Percentiles rank a stretch among this genome's conserved stretches.
These are phyloP conservation scores for Myrmecobius fasciatus DNA, from an alignment of 2,113 vertebrate species.

Conservation along the genomic window DNA sequence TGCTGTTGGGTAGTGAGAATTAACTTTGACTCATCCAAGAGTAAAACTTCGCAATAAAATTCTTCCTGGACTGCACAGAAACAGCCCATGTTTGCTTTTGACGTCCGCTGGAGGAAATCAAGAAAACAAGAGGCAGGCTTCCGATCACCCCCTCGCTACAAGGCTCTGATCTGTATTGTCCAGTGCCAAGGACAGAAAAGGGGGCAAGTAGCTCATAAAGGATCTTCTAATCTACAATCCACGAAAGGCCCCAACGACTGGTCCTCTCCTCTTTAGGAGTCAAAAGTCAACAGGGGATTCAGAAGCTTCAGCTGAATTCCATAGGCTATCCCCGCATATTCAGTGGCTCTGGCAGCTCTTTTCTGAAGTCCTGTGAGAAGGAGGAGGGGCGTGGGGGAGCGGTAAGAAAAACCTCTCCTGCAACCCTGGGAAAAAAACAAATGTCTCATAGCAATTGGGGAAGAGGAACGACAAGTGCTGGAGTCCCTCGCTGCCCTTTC, in stretches of 20 bases:
- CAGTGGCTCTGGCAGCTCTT: not conserved
- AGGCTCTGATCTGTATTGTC: conserved; percentile 31
- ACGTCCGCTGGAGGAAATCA: not conserved
- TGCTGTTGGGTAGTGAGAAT: conserved; percentile 89
- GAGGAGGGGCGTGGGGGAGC: not conserved
- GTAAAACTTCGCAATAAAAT: conserved; percentile 94
- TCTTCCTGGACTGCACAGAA: conserved; percentile 92
- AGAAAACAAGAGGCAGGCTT: not conserved
- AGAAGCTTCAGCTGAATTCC: conserved; percentile 20
- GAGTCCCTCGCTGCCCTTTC: not conserved
- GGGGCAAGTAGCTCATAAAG: not conserved
- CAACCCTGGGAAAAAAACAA: conserved; percentile 21
- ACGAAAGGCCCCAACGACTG: not conserved
- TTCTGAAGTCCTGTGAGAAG: conserved; percentile 36
- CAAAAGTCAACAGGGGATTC: not conserved
- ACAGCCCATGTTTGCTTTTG: conserved; percentile 87
- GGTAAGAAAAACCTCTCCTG: conserved; percentile 4
- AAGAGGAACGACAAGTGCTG: not conserved
- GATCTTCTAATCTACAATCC: not conserved
- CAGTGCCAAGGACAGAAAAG: not conserved
- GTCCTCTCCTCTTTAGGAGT: not conserved
- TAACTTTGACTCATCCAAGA: conserved; percentile 92
- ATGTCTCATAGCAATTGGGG: not conserved
- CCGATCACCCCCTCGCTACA: conserved; percentile 34
- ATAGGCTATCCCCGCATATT: conserved; percentile 58